Evolutionary conservation across 2,888 invertebrate species (phyloP), one percentile per base, ranked within the genome.

Genomic region (Minunthozetes semirufus): DNA sequence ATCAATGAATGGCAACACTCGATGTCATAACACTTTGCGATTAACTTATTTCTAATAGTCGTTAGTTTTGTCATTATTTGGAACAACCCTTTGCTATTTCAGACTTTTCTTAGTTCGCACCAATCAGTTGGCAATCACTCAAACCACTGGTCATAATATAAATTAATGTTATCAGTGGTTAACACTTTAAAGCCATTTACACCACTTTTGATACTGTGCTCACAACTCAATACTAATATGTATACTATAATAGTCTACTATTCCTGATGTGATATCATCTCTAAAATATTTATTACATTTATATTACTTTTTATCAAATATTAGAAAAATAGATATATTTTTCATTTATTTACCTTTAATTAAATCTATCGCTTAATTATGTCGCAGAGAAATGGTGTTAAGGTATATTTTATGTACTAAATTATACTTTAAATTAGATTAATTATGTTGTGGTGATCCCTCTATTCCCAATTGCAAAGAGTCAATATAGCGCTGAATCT

Each of bases 1-100:
- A 66, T 66, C 66, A 66, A 66, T 66, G 66, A 61, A 61, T 61
- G 61, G 29, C 27, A 27, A n/a, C 61, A 66, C 63, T 63, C 15
- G 63, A 63, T 63, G 63, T 56, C 27, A 53, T 66, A 66, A 66
- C 66, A 38, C 42, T 66, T 38, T 33, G 61, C 38, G 33, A 38
- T 17, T 66, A 66, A 42, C 19, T 66, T 66, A n/a, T 66, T 38
- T 59, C 19, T 53, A 19, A 53, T 53, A 19, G 19, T 19, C 19
- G 8, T n/a, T 19, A n/a, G n/a, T n/a, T 53, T n/a, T 17, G n/a
- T n/a, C 53, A 53, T 5, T 53, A 53, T 53, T 53, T 53, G 19
- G 61, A 61, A 33, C 61, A 61, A 61, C 61, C 61, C 61, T 61
- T 61, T 17, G 15, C 13, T 2, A 11, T n/a, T n/a, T n/a, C n/a